Conservation (phyloP, 2,113 vertebrate genomes). For the Triplophysa dalaica region DNA sequence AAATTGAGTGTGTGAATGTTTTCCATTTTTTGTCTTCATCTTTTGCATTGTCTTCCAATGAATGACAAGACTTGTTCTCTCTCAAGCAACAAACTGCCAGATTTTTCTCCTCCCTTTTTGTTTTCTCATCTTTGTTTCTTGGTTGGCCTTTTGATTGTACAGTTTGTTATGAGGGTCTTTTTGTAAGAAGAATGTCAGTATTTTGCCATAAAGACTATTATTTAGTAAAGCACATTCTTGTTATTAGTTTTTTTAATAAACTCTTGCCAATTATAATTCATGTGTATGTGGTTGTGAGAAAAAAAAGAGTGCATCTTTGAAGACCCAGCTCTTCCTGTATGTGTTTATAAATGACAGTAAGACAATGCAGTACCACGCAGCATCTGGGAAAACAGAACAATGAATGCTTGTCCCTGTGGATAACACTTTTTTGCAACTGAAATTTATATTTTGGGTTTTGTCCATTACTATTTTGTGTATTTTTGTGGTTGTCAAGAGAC, state of each 20-base stretch:
- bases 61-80: conserved; percentile 24
- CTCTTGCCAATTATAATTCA: conserved; percentile 30
- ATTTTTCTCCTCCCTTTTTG: background rate
- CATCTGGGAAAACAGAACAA: background rate
- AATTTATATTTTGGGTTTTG: background rate
- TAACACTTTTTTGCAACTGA: background rate
- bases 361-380: conserved; percentile 52
- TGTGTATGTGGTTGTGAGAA: background rate
- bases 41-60: conserved; percentile 48
- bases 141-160: conserved; percentile 65
- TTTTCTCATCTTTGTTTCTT: conserved; percentile 9
- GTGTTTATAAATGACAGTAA: conserved; percentile 49
- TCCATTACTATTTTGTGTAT: conserved; percentile 11
- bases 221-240: conserved; percentile 64
- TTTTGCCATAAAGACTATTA: conserved; percentile 58
- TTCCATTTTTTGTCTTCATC: conserved; percentile 52
- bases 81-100: background rate
- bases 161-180: conserved; percentile 57
- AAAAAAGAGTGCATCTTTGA: conserved; percentile 1
- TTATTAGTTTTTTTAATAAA: conserved; percentile 77
- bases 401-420: background rate
- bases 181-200: conserved; percentile 46
- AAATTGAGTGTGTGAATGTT: conserved; percentile 62
- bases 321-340: conserved; percentile 55
- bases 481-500: background rate